These are phyloP conservation scores for Leptoteleia sp. DNA, from an alignment of 1,140 invertebrate species.

Conservation along the genomic window DNA sequence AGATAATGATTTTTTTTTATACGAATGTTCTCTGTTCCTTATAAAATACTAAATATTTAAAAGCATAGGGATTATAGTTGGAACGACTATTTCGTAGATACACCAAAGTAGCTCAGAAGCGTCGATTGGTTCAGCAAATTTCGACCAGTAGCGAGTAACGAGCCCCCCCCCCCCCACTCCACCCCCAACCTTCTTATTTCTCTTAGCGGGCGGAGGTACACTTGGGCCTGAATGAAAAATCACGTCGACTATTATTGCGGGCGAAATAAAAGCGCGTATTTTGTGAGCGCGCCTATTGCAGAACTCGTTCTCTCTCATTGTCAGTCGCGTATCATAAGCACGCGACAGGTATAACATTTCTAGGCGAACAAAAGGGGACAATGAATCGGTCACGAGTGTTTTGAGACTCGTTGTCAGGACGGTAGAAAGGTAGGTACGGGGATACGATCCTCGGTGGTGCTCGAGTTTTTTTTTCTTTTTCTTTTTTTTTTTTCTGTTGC, in stretches of 20 bases:
- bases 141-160: too few relatives aligned
- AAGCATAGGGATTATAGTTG: too few relatives aligned
- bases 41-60: too few relatives aligned
- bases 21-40: too few relatives aligned
- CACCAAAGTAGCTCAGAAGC: too few relatives aligned
- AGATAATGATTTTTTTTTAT: too few relatives aligned
- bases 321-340: slow-evolving; percentile 62
- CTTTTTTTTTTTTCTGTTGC: too few relatives aligned
- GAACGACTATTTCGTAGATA: too few relatives aligned
- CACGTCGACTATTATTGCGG: slow-evolving; percentile 40
- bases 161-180: too few relatives aligned
- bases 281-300: slow-evolving; percentile 49
- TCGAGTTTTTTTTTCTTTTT: slow-evolving; percentile 69
- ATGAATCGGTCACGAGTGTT: slow-evolving; percentile 68
- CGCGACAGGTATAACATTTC: slow-evolving; percentile 69
- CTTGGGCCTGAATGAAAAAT: slow-evolving; percentile 53
- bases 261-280: slow-evolving; percentile 50
- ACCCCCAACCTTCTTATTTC: too few relatives aligned
- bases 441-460: slow-evolving; percentile 61
- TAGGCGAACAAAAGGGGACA: slow-evolving; percentile 66
- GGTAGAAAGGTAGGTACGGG: slow-evolving; percentile 61
- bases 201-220: neutral
- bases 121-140: too few relatives aligned
- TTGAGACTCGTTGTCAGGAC: slow-evolving; percentile 67
- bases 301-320: slow-evolving; percentile 51